Conservation (phyloP, 2,113 vertebrate genomes). For the Seriola aureovittata region DNA sequence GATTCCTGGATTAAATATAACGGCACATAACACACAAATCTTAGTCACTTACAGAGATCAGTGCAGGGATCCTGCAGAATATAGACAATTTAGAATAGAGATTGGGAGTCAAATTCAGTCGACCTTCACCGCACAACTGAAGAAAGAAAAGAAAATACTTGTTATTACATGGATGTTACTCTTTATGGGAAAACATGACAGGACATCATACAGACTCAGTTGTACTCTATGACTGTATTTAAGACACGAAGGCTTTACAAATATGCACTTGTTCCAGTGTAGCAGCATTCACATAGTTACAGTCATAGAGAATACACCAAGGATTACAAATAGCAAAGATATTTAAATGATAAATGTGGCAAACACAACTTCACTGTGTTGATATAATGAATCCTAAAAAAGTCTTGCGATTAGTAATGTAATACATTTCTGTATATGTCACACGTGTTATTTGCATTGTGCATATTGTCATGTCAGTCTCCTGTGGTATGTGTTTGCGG, state of each 20-base stretch:
- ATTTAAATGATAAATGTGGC: not conserved
- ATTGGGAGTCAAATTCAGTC: not conserved
- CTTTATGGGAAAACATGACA: not conserved
- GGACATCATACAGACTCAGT: not conserved
- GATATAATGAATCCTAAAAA: not conserved
- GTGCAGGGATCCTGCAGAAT: not conserved
- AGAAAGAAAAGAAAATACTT: not conserved
- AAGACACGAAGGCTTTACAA: not conserved
- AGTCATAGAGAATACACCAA: not conserved
- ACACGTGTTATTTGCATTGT: not conserved
- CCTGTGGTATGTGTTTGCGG: not conserved
- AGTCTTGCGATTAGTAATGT: not conserved
- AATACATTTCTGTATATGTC: no score
- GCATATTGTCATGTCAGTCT: not conserved
- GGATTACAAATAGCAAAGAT: not conserved
- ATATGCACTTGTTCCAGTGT: constrained; percentile 1
- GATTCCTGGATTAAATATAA: not conserved
- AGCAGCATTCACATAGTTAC: not conserved
- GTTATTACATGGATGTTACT: not conserved
- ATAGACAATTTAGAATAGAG: no score
- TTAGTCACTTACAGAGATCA: not conserved
- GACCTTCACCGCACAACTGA: no score
- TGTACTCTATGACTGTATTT: not conserved
- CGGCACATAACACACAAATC: not conserved
- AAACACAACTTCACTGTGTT: not conserved